Percentiles rank a stretch among this genome's conserved stretches.
These are phyloP conservation scores for Alaudala cheleensis DNA, from an alignment of 2,113 vertebrate genomes.

Conservation along the genomic window DNA sequence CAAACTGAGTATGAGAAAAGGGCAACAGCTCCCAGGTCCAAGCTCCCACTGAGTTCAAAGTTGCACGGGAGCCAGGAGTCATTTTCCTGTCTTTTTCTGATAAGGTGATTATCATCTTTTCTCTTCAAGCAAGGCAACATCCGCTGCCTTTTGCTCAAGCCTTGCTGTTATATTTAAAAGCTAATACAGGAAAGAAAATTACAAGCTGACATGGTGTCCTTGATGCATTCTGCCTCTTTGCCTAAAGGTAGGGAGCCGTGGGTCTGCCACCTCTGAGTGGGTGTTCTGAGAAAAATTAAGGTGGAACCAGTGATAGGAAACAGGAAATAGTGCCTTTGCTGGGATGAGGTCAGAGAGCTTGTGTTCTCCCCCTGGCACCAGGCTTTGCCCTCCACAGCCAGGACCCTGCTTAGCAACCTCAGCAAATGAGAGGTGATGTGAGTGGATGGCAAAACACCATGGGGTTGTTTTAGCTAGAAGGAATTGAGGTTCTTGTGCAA, in stretches of 20 bases:
- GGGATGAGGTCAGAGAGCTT: not conserved
- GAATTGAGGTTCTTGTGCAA: not conserved
- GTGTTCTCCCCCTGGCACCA: not conserved
- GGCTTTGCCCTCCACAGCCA: not conserved
- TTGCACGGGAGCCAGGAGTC: not conserved
- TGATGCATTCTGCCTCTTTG: not conserved
- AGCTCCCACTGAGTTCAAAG: not conserved
- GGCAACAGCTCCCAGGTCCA: not conserved
- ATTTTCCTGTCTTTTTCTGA: conserved; percentile 27
- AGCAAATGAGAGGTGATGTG: not conserved
- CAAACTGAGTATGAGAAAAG: not conserved
- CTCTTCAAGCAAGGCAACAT: not conserved
- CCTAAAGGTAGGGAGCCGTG: not conserved
- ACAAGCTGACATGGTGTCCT: not conserved
- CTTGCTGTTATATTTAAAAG: not conserved
- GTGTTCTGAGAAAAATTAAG: not conserved
- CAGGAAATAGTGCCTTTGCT: not conserved
- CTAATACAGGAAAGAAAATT: not conserved
- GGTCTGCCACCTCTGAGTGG: not conserved
- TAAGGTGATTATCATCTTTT: conserved; percentile 28
- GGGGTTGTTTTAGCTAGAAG: not conserved
- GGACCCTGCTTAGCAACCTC: not conserved
- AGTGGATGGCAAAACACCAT: not conserved
- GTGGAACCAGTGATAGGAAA: not conserved
- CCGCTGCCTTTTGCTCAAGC: not conserved